These are phyloP conservation scores for Holothuria leucospilota DNA, from an alignment of 53 echinoderm and acorn worm genomes.

Conservation along the genomic window DNA sequence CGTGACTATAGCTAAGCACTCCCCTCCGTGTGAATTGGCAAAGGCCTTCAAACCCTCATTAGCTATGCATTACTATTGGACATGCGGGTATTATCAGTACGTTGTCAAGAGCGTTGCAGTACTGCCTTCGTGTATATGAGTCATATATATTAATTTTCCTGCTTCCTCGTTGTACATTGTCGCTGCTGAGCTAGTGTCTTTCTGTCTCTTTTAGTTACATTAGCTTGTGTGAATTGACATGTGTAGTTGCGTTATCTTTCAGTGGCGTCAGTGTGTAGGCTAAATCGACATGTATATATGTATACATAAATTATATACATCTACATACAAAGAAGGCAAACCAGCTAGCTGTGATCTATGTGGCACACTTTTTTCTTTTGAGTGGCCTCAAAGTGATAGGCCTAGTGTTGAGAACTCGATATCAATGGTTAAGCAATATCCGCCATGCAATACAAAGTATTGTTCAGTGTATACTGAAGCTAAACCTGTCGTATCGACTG, in stretches of 20 bases:
- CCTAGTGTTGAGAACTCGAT: not conserved
- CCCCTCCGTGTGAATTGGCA: conserved; percentile 35
- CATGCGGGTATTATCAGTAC: conserved; percentile 31
- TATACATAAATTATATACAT: conserved; percentile 28
- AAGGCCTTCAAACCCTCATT: conserved; percentile 41
- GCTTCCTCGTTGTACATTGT: conserved; percentile 34
- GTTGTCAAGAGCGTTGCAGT: conserved; percentile 17
- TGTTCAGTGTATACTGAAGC: not conserved
- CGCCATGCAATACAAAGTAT: not conserved
- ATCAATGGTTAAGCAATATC: conserved; percentile 27
- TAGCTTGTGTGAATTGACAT: conserved; percentile 36
- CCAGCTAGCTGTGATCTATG: not conserved
- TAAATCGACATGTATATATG: not conserved
- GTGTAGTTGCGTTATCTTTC: conserved; percentile 9
- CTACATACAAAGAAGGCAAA: not conserved
- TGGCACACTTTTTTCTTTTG: conserved; percentile 3
- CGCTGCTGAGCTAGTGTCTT: conserved; percentile 7
- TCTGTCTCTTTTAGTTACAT: conserved; percentile 34
- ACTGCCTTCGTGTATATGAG: conserved; percentile 14
- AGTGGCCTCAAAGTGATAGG: conserved; percentile 4
- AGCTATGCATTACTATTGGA: conserved; percentile 50
- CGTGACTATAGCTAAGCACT: not conserved
- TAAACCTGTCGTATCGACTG: no score
- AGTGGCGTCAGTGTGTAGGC: not conserved
- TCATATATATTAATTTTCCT: conserved; percentile 48